Evolutionary conservation across 2,113 vertebrate species (phyloP).

Genomic region (Nannobrachium achirus): DNA sequence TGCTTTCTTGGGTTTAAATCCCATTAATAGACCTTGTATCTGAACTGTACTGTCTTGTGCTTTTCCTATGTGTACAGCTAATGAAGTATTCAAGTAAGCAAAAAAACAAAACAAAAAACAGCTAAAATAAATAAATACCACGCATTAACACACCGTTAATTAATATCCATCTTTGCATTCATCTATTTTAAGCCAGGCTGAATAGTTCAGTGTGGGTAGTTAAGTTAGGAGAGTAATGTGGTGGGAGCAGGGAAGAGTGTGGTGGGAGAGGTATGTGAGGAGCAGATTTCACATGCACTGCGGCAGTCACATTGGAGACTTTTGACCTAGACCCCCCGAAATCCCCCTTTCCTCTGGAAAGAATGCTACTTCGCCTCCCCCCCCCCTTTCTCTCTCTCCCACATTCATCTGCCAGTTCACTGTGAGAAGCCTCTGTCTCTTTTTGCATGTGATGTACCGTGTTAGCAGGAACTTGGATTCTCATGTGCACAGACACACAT

Average conservation of each 20-base stretch:
- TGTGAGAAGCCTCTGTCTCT: constrained; percentile 54
- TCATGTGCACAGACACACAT: constrained; percentile 11
- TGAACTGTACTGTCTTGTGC: no score
- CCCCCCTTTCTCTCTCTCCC: constrained; percentile 14
- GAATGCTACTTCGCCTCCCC: constrained; percentile 59
- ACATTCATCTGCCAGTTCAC: constrained; percentile 28
- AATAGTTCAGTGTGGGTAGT: constrained; percentile 12
- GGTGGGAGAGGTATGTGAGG: constrained; percentile 57
- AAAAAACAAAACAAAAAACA: no score
- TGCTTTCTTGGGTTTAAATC: no score
- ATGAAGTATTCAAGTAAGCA: no score
- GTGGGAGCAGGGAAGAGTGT: constrained; percentile 26
- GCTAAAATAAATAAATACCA: background rate
- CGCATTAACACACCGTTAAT: background rate
- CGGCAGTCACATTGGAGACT: constrained; percentile 60
- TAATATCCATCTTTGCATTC: background rate
- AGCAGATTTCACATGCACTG: constrained; percentile 72
- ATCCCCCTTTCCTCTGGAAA: constrained; percentile 73
- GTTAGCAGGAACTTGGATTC: constrained; percentile 33
- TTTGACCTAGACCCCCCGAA: constrained; percentile 67
- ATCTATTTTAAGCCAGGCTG: background rate
- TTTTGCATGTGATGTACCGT: constrained; percentile 13
- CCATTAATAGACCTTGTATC: no score
- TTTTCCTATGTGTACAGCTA: no score
- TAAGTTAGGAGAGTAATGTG: constrained; percentile 32